phyloP scores from a whole-genome alignment of 2,113 vertebrate species.

The Petromus typicus region DNA sequence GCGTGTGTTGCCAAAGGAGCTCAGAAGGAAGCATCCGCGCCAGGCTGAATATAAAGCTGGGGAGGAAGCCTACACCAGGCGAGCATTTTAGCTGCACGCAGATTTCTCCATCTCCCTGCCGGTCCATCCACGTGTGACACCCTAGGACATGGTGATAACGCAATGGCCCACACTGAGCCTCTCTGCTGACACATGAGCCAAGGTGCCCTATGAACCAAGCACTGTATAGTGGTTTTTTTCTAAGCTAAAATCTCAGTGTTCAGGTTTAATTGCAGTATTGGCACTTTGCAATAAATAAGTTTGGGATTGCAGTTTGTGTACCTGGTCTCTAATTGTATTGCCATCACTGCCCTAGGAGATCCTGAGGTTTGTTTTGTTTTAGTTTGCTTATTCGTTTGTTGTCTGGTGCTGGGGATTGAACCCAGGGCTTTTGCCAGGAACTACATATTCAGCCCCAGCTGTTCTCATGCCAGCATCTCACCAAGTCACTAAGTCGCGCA shows the following conservation, averaged over 20 bases:
- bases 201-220: neutral
- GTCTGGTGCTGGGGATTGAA: neutral
- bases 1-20: neutral
- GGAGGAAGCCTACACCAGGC: neutral
- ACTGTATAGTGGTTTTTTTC: neutral
- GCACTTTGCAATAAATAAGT: neutral
- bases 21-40: neutral
- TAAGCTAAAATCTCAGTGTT: neutral
- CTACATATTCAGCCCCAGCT: neutral
- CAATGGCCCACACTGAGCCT: neutral
- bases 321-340: neutral
- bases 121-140: neutral
- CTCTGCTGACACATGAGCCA: neutral
- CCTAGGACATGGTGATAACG: neutral
- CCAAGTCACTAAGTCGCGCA: neutral
- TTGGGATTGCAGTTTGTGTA: neutral
- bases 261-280: neutral
- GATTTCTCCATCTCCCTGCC: neutral
- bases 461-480: neutral
- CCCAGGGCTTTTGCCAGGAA: neutral
- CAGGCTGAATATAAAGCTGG: neutral
- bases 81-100: neutral
- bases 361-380: neutral
- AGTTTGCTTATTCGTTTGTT: neutral
- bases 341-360: neutral